Conservation (phyloP, 1,140 invertebrate species). For the Eriosoma lanigerum region DNA sequence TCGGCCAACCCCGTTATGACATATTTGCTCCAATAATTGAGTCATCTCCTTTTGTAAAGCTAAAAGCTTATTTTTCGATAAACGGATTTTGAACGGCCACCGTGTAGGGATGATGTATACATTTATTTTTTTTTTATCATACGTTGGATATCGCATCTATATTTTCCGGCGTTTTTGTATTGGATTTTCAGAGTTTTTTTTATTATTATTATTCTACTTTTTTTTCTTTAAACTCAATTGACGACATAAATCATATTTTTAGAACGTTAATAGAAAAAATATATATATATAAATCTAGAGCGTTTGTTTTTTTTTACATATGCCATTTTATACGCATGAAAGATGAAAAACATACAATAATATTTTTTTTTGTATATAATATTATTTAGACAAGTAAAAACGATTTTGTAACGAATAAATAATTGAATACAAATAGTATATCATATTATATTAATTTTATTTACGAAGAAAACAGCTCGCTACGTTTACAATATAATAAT, state of each 20-base stretch:
- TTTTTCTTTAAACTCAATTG: conserved; percentile 35
- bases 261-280: conserved; percentile 40
- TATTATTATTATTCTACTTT: neutral
- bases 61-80: conserved; percentile 51
- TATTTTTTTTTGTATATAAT: neutral
- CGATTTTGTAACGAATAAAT: neutral
- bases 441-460: too few species aligned
- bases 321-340: neutral
- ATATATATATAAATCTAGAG: neutral
- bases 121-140: conserved; percentile 22
- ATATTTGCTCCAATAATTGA: conserved; percentile 50
- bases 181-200: conserved; percentile 34
- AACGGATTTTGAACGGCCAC: conserved; percentile 50
- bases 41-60: conserved; percentile 50
- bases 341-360: conserved; percentile 13
- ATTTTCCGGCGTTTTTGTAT: conserved; percentile 23
- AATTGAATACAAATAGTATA: neutral
- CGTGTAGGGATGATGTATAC: conserved; percentile 32
- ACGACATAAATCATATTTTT: conserved; percentile 40
- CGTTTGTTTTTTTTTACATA: neutral
- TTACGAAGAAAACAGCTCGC: too few species aligned
- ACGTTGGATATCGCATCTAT: neutral
- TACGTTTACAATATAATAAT: too few species aligned
- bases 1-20: conserved; percentile 31
- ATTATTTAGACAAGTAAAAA: neutral